phyloP scores from a whole-genome alignment of 2,888 invertebrate genomes.

The Cataglyphis albicans region DNA sequence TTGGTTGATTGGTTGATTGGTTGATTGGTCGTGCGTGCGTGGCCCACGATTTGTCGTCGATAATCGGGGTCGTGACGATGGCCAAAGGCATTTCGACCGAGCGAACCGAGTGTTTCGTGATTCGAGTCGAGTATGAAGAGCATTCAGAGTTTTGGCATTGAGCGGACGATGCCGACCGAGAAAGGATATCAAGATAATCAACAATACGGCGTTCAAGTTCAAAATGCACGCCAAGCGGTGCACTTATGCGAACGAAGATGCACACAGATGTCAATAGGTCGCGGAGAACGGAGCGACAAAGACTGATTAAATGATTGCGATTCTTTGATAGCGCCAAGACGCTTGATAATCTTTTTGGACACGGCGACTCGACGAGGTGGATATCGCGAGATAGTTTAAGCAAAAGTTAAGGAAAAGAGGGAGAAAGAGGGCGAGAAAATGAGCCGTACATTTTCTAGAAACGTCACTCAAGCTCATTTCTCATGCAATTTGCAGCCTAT shows the following conservation, averaged over 20 bases:
- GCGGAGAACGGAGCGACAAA: slow-evolving; percentile 4
- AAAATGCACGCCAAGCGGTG: slow-evolving; percentile 36
- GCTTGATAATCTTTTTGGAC: slow-evolving; percentile 38
- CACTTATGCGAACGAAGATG: slow-evolving; percentile 43
- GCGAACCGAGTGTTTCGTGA: slow-evolving; percentile 78
- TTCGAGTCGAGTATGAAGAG: slow-evolving; percentile 55
- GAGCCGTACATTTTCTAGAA: background rate
- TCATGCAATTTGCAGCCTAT: slow-evolving; percentile 9
- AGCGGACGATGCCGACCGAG: slow-evolving; percentile 72
- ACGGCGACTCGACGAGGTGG: slow-evolving; percentile 14
- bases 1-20: slow-evolving; percentile 55
- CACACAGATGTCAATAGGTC: slow-evolving; percentile 37
- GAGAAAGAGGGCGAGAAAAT: background rate
- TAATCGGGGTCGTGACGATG: slow-evolving; percentile 70
- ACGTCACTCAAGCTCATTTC: slow-evolving; percentile 5
- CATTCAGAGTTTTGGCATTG: slow-evolving; percentile 65
- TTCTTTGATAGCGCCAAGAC: slow-evolving; percentile 4
- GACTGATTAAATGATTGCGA: slow-evolving; percentile 37
- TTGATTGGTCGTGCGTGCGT: slow-evolving; percentile 62
- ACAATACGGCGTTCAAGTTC: slow-evolving; percentile 53
- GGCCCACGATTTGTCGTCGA: slow-evolving; percentile 73
- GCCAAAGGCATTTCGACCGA: slow-evolving; percentile 82
- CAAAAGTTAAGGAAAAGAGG: background rate
- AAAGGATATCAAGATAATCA: slow-evolving; percentile 72
- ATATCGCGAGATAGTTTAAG: background rate